phyloP scores from a whole-genome alignment of 1,140 invertebrate genomes.

The Conus betulinus region DNA sequence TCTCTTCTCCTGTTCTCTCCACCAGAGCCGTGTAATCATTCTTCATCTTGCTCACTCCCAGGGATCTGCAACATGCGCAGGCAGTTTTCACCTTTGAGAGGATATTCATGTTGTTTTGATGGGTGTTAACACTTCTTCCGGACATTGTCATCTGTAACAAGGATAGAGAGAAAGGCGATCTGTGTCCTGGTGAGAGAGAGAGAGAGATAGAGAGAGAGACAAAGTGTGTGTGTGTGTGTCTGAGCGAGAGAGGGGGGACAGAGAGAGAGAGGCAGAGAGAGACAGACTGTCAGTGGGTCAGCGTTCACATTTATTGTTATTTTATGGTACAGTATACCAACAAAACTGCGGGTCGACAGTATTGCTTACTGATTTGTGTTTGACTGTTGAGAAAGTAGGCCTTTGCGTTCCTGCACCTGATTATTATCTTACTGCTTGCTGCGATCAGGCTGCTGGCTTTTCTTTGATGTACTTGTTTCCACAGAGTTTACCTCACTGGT shows the following conservation, averaged over 20 bases:
- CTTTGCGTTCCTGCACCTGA: not conserved
- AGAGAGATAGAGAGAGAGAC: too few relatives aligned
- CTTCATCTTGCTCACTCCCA: constrained; percentile 1
- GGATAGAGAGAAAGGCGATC: not conserved
- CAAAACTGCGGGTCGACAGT: too few relatives aligned
- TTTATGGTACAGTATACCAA: too few relatives aligned
- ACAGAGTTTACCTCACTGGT: too few relatives aligned
- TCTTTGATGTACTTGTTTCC: too few relatives aligned
- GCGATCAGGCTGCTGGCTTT: too few relatives aligned
- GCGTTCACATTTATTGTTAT: not conserved
- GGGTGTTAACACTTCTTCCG: not conserved
- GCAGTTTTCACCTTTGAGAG: not conserved
- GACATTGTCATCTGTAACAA: too few relatives aligned
- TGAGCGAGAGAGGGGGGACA: not conserved
- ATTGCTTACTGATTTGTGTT: not conserved
- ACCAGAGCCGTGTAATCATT: not conserved
- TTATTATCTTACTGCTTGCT: too few relatives aligned
- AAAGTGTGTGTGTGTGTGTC: not conserved
- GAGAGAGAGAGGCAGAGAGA: not conserved
- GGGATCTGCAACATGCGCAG: not conserved
- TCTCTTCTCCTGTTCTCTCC: not conserved
- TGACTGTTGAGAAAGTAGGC: not conserved
- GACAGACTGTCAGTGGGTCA: not conserved
- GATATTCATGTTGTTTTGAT: not conserved
- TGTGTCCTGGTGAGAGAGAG: not conserved